Percentiles rank a stretch among this genome's conserved stretches.
These are phyloP conservation scores for Gambusia holbrooki DNA, from an alignment of 2,113 vertebrate genomes.

Conservation along the genomic window DNA sequence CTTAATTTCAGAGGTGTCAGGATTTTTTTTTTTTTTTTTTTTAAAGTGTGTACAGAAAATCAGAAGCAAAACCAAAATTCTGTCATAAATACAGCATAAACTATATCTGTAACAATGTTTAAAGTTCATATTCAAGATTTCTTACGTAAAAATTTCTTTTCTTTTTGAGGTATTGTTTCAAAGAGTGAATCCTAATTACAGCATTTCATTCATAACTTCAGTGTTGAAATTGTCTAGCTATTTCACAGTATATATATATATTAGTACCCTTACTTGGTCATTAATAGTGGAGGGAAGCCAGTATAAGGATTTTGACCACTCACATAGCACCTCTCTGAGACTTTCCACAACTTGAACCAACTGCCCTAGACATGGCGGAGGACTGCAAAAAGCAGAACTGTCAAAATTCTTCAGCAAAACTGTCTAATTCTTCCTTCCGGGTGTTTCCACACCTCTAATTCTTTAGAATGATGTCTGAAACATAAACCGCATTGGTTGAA, in stretches of 20 bases:
- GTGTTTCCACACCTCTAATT: constrained; percentile 1
- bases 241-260: not conserved
- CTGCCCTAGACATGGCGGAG: constrained; percentile 45
- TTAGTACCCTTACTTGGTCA: constrained; percentile 12
- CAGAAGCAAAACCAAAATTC: not conserved
- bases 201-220: not conserved
- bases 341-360: constrained; percentile 62
- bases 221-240: not conserved
- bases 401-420: constrained; percentile 39
- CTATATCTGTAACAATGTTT: not conserved
- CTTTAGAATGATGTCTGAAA: constrained; percentile 15
- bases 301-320: constrained; percentile 45
- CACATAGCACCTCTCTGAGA: constrained; percentile 70
- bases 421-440: constrained; percentile 34
- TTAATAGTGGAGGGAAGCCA: constrained; percentile 40
- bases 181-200: not conserved
- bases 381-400: constrained; percentile 40
- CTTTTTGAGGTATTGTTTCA: not conserved
- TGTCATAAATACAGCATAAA: not conserved
- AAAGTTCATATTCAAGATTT: not conserved
- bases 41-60: constrained; percentile 6
- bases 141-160: not conserved
- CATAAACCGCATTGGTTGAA: constrained; percentile 1
- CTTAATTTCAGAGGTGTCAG: constrained; percentile 1
- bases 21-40: constrained; percentile 1